Conservation (phyloP, 2,888 invertebrate genomes). For the Cheilosia vulpina region DNA sequence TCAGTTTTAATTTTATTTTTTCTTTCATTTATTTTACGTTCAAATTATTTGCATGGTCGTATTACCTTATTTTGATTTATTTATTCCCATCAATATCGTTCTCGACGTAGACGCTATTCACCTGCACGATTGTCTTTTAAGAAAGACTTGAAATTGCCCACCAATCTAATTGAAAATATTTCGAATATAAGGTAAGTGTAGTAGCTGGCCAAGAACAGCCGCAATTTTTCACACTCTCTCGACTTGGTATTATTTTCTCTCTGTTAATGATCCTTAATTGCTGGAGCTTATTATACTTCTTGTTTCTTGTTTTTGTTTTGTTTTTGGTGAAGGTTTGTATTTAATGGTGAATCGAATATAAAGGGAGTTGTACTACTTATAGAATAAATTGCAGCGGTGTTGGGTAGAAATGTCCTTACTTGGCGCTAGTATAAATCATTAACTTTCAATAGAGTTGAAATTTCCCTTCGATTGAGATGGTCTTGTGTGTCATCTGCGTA, state of each 20-base stretch:
- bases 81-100: constrained; percentile 77
- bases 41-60: constrained; percentile 70
- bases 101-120: constrained; percentile 90
- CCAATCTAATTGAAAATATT: constrained; percentile 90
- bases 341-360: neutral
- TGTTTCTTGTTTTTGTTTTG: constrained; percentile 39
- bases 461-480: too few species aligned
- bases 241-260: constrained; percentile 43
- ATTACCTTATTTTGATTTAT: constrained; percentile 68
- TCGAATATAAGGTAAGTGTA: constrained; percentile 89
- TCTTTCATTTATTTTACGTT: constrained; percentile 74
- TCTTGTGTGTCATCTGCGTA: too few species aligned
- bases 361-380: neutral
- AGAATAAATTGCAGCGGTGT: neutral
- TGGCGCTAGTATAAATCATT: too few species aligned
- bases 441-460: too few species aligned
- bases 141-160: constrained; percentile 91
- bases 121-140: constrained; percentile 92
- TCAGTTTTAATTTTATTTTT: constrained; percentile 38
- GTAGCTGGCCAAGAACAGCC: constrained; percentile 30
- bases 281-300: constrained; percentile 46
- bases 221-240: constrained; percentile 34
- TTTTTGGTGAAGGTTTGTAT: constrained; percentile 51
- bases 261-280: constrained; percentile 41
- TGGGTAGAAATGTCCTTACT: neutral